Evolutionary conservation across 2,113 vertebrate genomes (phyloP), one percentile per base, ranked within the genome.

Genomic region (Aramus guarauna): DNA sequence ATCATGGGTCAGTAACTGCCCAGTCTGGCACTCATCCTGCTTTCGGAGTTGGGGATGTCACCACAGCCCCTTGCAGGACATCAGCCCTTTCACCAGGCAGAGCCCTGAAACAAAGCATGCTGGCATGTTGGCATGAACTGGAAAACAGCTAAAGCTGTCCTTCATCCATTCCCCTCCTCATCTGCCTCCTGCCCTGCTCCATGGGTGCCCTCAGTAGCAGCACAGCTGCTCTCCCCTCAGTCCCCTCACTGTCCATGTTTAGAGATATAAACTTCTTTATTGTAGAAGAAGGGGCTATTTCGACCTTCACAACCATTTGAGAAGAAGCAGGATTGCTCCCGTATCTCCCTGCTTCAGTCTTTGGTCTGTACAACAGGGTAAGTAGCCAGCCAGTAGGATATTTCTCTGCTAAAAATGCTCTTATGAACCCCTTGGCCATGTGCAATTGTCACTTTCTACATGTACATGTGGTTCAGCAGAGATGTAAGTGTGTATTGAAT

Each of bases 181-280:
- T 20, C 36, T 63, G 53, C 69, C 52, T 76, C n/a, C 52, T 64
- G 39, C 29, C 47, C 32, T 0, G 0, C n/a, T 24, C 63, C 29
- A 22, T 18, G 47, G 12, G 12, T n/a, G 23, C 0, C 0, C 41
- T 66, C 16, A 23, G 22, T 2, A 60, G 43, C 29, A 63, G 24
- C 36, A 72, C 5, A 5, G 21, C 45, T 75, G 26, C 23, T 50
- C 6, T 37, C 27, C 19, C n/a, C n/a, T 76, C 58, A 30, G 8
- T 5, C 21, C 83, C 17, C 59, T 8, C 23, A 6, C 34, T 21
- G 24, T 55, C 52, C 36, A 9, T 53, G 15, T 36, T 63, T 36
- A 58, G 23, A 53, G 11, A 58, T 47, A 34, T 4, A n/a, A 79
- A 53, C 17, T 19, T 79, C 67, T 50, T 73, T n/a, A 26, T 18